Conservation (phyloP, 2,113 vertebrate genomes). For the Argyrosomus japonicus region DNA sequence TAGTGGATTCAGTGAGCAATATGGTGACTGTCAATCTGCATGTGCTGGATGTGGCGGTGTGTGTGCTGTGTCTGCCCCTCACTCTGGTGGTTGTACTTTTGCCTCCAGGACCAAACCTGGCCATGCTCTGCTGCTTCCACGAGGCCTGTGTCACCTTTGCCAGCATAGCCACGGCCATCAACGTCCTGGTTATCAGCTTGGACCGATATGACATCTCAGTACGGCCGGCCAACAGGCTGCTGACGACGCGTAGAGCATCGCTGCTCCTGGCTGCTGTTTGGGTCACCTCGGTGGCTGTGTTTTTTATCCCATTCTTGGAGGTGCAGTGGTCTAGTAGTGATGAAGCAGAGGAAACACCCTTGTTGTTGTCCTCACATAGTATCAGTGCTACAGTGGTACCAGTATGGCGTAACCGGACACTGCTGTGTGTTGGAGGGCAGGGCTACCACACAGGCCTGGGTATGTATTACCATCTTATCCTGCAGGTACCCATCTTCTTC, state of each 20-base stretch:
- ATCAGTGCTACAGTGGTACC: slow-evolving; percentile 39
- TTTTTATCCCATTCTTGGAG: slow-evolving; percentile 86
- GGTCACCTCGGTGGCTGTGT: slow-evolving; percentile 84
- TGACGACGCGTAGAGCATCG: slow-evolving; percentile 81
- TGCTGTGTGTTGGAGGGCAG: slow-evolving; percentile 81
- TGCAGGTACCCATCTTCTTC: slow-evolving; percentile 88
- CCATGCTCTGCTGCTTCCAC: slow-evolving; percentile 86
- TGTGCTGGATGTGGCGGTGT: slow-evolving; percentile 85
- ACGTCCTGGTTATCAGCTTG: slow-evolving; percentile 86
- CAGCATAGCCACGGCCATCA: slow-evolving; percentile 85
- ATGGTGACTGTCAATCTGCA: slow-evolving; percentile 86
- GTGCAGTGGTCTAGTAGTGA: slow-evolving; percentile 77
- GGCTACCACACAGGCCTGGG: slow-evolving; percentile 74
- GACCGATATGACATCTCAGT: slow-evolving; percentile 87
- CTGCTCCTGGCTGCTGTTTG: slow-evolving; percentile 84
- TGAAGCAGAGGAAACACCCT: slow-evolving; percentile 34
- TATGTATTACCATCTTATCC: slow-evolving; percentile 82
- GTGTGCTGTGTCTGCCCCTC: slow-evolving; percentile 85
- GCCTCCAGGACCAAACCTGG: slow-evolving; percentile 81
- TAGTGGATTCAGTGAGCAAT: slow-evolving; percentile 88
- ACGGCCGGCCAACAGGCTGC: slow-evolving; percentile 83
- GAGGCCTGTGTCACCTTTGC: slow-evolving; percentile 87
- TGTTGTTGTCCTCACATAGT: slow-evolving; percentile 29
- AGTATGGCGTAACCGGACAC: slow-evolving; percentile 80
- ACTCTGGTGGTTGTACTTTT: slow-evolving; percentile 84